phyloP scores from a whole-genome alignment of 1,140 invertebrate genomes.

The Aphidius ervi region DNA sequence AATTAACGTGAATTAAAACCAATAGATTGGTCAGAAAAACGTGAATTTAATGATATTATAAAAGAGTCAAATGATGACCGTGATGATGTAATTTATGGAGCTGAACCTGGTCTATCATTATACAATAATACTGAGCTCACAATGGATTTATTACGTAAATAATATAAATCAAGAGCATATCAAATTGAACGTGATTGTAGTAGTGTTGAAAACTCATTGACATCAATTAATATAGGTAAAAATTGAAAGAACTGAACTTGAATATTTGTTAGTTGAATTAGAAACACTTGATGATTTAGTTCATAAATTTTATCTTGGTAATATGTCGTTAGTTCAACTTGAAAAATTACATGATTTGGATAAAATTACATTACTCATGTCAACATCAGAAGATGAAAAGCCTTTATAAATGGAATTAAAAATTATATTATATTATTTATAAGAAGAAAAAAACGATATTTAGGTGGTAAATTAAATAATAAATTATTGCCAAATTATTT shows the following conservation, averaged over 20 bases:
- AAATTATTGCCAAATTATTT: conserved; percentile 27
- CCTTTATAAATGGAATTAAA: conserved; percentile 59
- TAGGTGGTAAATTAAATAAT: conserved; percentile 41
- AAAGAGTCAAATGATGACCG: conserved; percentile 33
- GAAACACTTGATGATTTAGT: conserved; percentile 68
- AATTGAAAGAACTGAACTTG: conserved; percentile 61
- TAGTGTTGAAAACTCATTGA: conserved; percentile 66
- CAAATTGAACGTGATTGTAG: conserved; percentile 67
- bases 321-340: conserved; percentile 60
- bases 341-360: conserved; percentile 61
- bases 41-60: conserved; percentile 52
- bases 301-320: conserved; percentile 66
- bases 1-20: conserved; percentile 54
- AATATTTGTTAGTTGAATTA: conserved; percentile 62
- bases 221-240: conserved; percentile 63
- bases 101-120: conserved; percentile 32
- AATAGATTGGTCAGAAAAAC: conserved; percentile 65
- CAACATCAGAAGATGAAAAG: conserved; percentile 50
- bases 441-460: conserved; percentile 55
- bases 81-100: conserved; percentile 37
- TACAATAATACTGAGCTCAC: conserved; percentile 43
- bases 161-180: conserved; percentile 65
- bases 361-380: conserved; percentile 68
- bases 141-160: conserved; percentile 54
- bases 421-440: conserved; percentile 63